Evolutionary conservation across 2,113 vertebrate species (phyloP).

Genomic region (Chaetura pelagica): DNA sequence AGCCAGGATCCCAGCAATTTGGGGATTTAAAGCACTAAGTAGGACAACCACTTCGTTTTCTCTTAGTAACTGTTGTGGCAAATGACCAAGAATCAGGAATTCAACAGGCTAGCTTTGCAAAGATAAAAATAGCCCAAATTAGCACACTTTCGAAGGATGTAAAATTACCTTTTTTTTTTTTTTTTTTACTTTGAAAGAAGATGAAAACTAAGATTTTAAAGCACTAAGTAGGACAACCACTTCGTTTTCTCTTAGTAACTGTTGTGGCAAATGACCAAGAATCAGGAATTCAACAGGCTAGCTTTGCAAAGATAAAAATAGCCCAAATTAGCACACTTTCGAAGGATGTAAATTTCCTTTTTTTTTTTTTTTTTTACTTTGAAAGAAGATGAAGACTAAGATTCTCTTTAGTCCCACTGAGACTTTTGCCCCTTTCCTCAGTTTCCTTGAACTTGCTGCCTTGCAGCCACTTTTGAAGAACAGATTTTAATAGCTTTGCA

Average conservation of each 20-base stretch:
- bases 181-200: background rate
- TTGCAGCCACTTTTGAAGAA: background rate
- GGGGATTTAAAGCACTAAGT: background rate
- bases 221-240: background rate
- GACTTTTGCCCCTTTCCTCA: background rate
- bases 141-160: background rate
- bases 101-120: background rate
- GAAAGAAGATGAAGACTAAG: background rate
- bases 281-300: background rate
- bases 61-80: background rate
- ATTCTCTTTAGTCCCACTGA: background rate
- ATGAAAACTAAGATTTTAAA: background rate
- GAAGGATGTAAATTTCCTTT: background rate
- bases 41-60: background rate
- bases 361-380: background rate
- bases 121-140: background rate
- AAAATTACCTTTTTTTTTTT: background rate
- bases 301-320: background rate
- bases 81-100: background rate
- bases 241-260: background rate
- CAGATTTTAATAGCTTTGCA: background rate
- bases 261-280: background rate
- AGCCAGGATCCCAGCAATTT: background rate
- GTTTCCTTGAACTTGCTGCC: background rate
- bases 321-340: background rate